Conservation (phyloP, 2,888 invertebrate species). For the Sipha maydis region DNA sequence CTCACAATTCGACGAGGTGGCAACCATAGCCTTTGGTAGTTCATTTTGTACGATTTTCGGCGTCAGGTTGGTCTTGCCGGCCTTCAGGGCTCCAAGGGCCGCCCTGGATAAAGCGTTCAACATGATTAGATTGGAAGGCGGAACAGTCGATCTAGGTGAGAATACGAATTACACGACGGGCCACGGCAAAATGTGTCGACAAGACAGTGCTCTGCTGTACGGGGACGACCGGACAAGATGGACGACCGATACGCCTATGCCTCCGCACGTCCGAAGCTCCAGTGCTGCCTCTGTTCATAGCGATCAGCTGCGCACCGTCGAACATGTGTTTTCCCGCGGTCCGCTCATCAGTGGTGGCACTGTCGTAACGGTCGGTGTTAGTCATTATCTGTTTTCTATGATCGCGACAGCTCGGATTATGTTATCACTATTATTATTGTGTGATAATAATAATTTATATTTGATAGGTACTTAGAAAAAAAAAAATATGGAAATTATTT, state of each 20-base stretch:
- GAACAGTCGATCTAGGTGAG: neutral
- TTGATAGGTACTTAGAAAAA: too few relatives aligned
- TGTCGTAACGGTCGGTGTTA: neutral
- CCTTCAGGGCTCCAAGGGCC: slow-evolving; percentile 72
- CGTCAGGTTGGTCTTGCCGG: slow-evolving; percentile 70
- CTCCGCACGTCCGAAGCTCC: neutral
- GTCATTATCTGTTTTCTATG: too few relatives aligned
- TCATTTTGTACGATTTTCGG: slow-evolving; percentile 69
- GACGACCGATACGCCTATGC: slow-evolving; percentile 50
- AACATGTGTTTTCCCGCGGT: slow-evolving; percentile 43
- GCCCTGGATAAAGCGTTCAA: slow-evolving; percentile 72
- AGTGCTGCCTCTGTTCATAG: slow-evolving; percentile 2
- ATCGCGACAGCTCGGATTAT: too few relatives aligned
- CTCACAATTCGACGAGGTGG: slow-evolving; percentile 71
- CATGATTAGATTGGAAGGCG: slow-evolving; percentile 66
- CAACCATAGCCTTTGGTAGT: slow-evolving; percentile 69
- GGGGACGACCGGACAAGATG: slow-evolving; percentile 52
- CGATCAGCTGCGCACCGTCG: slow-evolving; percentile 11
- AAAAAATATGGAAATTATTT: too few relatives aligned
- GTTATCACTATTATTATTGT: too few relatives aligned
- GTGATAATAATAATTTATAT: too few relatives aligned
- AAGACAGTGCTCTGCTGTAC: neutral
- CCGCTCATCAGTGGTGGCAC: neutral
- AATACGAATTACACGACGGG: neutral
- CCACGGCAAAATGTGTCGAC: slow-evolving; percentile 10